These are phyloP conservation scores for Cremastinae sp. DNA, from an alignment of 2,888 invertebrate genomes.

Conservation along the genomic window DNA sequence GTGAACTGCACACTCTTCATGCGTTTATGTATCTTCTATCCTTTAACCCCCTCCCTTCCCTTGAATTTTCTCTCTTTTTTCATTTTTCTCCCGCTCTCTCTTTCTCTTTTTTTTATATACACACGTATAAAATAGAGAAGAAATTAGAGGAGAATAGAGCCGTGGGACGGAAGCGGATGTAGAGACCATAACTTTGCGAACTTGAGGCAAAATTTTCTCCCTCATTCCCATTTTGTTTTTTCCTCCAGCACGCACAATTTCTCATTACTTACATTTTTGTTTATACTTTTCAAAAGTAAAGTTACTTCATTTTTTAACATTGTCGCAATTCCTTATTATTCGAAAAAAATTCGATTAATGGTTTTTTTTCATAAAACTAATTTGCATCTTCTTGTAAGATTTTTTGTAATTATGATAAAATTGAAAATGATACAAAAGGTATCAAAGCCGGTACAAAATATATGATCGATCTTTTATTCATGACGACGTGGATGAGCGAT, in stretches of 20 bases:
- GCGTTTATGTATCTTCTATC: slow-evolving; percentile 35
- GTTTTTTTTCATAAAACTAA: too few species aligned
- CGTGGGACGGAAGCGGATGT: slow-evolving; percentile 80
- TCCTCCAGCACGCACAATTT: not conserved
- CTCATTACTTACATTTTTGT: slow-evolving; percentile 27
- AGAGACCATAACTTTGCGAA: slow-evolving; percentile 73
- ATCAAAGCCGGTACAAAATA: slow-evolving; percentile 22
- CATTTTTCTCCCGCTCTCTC: slow-evolving; percentile 9
- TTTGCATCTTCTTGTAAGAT: too few species aligned
- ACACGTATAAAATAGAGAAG: slow-evolving; percentile 60
- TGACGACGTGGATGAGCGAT: slow-evolving; percentile 27
- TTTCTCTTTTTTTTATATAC: not conserved
- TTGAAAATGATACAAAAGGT: slow-evolving; percentile 16
- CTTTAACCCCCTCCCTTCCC: not conserved
- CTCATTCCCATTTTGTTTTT: slow-evolving; percentile 22
- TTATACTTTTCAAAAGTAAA: slow-evolving; percentile 45
- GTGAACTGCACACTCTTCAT: slow-evolving; percentile 27
- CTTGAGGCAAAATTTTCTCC: slow-evolving; percentile 60
- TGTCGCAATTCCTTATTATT: too few species aligned
- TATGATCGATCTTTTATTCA: slow-evolving; percentile 45
- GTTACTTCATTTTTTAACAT: slow-evolving; percentile 67
- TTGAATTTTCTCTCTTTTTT: too few species aligned
- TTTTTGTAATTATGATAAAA: too few species aligned
- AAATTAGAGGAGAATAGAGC: slow-evolving; percentile 71
- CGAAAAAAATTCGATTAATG: too few species aligned